These are phyloP conservation scores for Ophthalmotilapia sp. DNA, from an alignment of 2,113 vertebrate species.

Conservation along the genomic window DNA sequence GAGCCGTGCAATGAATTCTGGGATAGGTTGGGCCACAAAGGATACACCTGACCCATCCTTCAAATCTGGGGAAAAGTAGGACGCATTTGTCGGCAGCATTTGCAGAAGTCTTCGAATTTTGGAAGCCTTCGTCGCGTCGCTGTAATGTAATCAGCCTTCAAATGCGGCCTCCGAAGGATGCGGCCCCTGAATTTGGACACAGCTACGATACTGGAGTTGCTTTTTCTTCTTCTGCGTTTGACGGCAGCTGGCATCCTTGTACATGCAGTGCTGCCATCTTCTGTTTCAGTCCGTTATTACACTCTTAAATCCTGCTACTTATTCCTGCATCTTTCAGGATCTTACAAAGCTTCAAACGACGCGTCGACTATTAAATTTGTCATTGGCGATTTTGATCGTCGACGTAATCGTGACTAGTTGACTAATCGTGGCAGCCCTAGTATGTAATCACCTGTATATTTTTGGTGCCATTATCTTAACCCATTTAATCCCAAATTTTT, in stretches of 20 bases:
- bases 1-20: neutral
- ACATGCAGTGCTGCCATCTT: neutral
- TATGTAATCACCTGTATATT: neutral
- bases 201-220: neutral
- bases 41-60: neutral
- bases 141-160: neutral
- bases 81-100: neutral
- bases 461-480: neutral
- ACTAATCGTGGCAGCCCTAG: neutral
- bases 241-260: neutral
- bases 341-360: neutral
- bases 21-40: neutral
- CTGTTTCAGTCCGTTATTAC: fast-evolving
- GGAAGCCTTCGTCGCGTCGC: fast-evolving
- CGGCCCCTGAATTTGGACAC: fast-evolving
- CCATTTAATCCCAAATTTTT: neutral
- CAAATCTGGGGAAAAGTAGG: neutral
- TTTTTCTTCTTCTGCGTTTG: fast-evolving
- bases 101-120: neutral
- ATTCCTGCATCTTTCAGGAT: fast-evolving
- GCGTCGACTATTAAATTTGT: neutral
- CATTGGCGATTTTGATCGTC: fast-evolving
- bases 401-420: fast-evolving
- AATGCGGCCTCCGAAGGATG: fast-evolving
- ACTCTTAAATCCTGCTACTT: neutral